phyloP scores from a whole-genome alignment of 2,797 vertebrate species.

The Mionectes olivaceus region DNA sequence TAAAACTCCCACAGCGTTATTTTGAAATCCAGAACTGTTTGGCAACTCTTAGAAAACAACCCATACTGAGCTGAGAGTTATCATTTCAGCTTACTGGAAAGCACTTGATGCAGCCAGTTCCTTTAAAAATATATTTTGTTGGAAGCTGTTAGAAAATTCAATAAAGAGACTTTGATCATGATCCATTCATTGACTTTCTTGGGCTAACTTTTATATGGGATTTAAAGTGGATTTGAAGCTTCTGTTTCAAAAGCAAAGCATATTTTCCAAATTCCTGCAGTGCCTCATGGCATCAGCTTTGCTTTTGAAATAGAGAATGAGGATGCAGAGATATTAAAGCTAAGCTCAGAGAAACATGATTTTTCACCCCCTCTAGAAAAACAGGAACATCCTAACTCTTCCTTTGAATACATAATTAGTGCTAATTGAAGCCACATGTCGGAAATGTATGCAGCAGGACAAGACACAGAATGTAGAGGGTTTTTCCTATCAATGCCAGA shows the following conservation, averaged over 20 bases:
- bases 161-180: slow-evolving; percentile 61
- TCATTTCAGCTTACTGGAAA: slow-evolving; percentile 43
- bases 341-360: slow-evolving; percentile 62
- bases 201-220: slow-evolving; percentile 63
- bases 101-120: slow-evolving; percentile 41
- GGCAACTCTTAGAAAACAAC: neutral
- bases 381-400: slow-evolving; percentile 27
- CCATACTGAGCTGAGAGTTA: neutral
- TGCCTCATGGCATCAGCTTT: slow-evolving; percentile 57
- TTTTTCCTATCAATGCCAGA: neutral
- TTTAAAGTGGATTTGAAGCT: slow-evolving; percentile 68
- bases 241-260: slow-evolving; percentile 65
- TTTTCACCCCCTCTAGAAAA: slow-evolving; percentile 64
- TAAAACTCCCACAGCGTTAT: neutral
- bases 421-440: slow-evolving; percentile 45
- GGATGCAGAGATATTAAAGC: slow-evolving; percentile 38
- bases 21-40: neutral
- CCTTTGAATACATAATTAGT: slow-evolving; percentile 60
- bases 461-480: neutral
- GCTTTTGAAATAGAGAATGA: slow-evolving; percentile 64
- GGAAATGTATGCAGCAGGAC: neutral
- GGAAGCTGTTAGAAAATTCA: slow-evolving; percentile 59
- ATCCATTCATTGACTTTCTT: slow-evolving; percentile 65
- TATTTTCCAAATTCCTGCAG: slow-evolving; percentile 38
- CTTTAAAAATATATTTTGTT: slow-evolving; percentile 50